Evolutionary conservation across 2,888 invertebrate genomes (phyloP).

Genomic region (Synergus japonicus): DNA sequence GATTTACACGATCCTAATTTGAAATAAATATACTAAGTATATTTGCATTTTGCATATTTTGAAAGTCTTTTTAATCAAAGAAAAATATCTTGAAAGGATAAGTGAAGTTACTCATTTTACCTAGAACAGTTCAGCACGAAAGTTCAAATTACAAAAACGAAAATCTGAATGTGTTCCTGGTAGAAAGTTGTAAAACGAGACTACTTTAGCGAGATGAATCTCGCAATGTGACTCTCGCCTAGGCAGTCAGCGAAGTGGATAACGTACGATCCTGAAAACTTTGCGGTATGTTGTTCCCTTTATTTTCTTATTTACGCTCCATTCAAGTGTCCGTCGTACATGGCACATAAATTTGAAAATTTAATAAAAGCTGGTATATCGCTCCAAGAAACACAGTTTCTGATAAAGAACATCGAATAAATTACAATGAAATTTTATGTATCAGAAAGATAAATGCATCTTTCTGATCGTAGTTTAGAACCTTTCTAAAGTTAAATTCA

Average conservation of each 20-base stretch:
- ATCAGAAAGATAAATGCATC: not conserved
- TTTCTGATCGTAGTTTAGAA: not conserved
- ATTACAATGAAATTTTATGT: not conserved
- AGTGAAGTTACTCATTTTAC: not conserved
- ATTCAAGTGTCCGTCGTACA: conserved; percentile 37
- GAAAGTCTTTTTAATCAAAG: not conserved
- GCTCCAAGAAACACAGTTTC: not conserved
- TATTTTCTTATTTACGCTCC: conserved; percentile 56
- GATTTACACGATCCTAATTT: not conserved
- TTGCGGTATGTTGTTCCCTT: conserved; percentile 50
- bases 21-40: too few relatives aligned
- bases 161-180: conserved; percentile 21
- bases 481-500: not conserved
- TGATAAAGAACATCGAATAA: not conserved
- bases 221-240: conserved; percentile 4
- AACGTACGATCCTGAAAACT: conserved; percentile 56
- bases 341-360: not conserved
- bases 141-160: conserved; percentile 9
- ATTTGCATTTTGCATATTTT: too few relatives aligned
- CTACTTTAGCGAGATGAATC: conserved; percentile 1
- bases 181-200: not conserved
- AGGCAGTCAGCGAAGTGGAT: conserved; percentile 38
- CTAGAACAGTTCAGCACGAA: not conserved
- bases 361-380: not conserved
- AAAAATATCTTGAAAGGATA: not conserved